These are phyloP conservation scores for Scaptomyza pallida DNA, from an alignment of 1,140 invertebrate genomes.

Conservation along the genomic window DNA sequence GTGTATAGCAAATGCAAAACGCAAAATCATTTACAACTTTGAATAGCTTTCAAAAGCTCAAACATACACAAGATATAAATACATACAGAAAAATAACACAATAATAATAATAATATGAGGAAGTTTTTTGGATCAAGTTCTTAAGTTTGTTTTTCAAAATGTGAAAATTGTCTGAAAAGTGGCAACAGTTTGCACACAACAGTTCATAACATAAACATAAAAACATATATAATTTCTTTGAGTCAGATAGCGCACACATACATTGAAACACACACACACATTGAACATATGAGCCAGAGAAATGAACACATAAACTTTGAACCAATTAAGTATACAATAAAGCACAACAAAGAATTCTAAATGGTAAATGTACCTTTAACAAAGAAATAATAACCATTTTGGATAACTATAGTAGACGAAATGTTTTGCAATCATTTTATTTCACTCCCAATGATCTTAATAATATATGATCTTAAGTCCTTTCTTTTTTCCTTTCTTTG, in stretches of 20 bases:
- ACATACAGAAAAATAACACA: no score
- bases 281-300: slow-evolving; percentile 24
- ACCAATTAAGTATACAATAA: slow-evolving; percentile 67
- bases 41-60: not conserved
- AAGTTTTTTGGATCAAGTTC: no score
- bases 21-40: not conserved
- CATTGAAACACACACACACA: slow-evolving; percentile 32
- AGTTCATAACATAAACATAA: no score
- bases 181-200: no score
- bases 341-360: slow-evolving; percentile 56
- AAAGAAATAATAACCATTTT: slow-evolving; percentile 20
- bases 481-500: not conserved
- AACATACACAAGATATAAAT: not conserved
- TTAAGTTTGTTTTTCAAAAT: no score
- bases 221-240: not conserved
- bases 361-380: slow-evolving; percentile 55
- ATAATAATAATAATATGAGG: no score
- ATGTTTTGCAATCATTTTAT: no score
- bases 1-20: not conserved
- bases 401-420: not conserved
- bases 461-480: not conserved
- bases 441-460: not conserved
- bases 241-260: slow-evolving; percentile 14
- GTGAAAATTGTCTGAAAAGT: no score
- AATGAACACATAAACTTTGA: slow-evolving; percentile 45